Evolutionary conservation across 2,888 invertebrate genomes (phyloP), one percentile per base, ranked within the genome.

Genomic region (Pilophorus perplexus): DNA sequence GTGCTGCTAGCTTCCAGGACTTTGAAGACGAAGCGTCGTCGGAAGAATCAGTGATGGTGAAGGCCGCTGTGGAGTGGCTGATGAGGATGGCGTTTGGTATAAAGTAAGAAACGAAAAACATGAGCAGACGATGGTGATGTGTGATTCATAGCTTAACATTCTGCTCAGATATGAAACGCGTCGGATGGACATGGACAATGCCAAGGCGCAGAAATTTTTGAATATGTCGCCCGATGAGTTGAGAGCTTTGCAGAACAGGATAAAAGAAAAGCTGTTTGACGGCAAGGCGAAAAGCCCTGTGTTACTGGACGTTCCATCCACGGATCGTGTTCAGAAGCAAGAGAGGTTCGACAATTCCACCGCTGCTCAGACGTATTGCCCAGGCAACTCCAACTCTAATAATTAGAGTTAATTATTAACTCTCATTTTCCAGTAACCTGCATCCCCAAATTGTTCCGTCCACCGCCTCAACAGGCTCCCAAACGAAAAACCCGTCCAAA

Each of bases 21-120:
- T 46, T 62, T 38, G 48, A 46, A 2, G 27, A 28, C 8, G 27
- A 10, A 2, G 28, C 23, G 6, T 16, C 33, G 16, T 62, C 62
- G 1, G 62, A 46, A 12, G 62, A 62, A 20, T 46, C 46, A 1
- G 5, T 62, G 12, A 46, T 46, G 20, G 62, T 37, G 10, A 62
- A 33, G 14, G 46, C 62, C 1, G 62, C 62, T n/a, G 62, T 62
- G 16, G 62, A 62, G 4, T 62, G 62, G 62, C 18, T 62, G 10
- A 28, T 37, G 62, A 23, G 46, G n/a, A 38, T 37, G 33, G 62
- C 33, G 5, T 62, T 62, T 28, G 33, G 46, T 3, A 12, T 27
- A 10, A 62, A 46, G 62, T 62, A 20, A 42, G 42, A 23, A 4
- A 42, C 10, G 10, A 33, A 33, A 33, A 33, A 6, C 5, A 12